Percentiles rank a stretch among this genome's conserved stretches.
phyloP scores from a whole-genome alignment of 2,797 vertebrate genomes.

The Malacoctenus gilli region DNA sequence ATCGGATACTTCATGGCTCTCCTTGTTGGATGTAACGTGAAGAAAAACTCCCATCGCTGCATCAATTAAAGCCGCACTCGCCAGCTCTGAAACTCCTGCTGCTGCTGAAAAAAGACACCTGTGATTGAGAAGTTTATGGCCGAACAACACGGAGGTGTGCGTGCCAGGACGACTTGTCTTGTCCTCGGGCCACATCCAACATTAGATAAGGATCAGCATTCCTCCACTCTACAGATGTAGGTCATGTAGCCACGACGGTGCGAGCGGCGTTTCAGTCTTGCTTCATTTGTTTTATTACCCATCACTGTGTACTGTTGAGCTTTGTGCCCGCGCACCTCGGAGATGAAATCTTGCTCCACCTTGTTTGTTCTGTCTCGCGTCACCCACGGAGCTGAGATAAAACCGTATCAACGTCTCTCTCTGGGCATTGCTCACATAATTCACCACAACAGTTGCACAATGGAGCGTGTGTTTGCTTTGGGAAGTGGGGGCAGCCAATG shows the following conservation, averaged over 20 bases:
- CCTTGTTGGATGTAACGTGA: conserved; percentile 61
- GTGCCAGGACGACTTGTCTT: conserved; percentile 61
- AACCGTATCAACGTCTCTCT: conserved; percentile 43
- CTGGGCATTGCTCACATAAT: neutral
- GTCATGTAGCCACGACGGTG: conserved; percentile 63
- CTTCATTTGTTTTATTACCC: conserved; percentile 66
- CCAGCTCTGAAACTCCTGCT: conserved; percentile 30
- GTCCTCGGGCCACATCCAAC: conserved; percentile 65
- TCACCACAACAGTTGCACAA: conserved; percentile 18
- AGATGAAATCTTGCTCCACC: conserved; percentile 41
- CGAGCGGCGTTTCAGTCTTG: conserved; percentile 49
- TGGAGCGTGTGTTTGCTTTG: conserved; percentile 17
- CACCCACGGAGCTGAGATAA: conserved; percentile 22
- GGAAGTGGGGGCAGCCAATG: neutral
- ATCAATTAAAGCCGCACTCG: conserved; percentile 63
- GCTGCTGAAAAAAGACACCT: conserved; percentile 40
- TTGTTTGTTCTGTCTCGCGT: conserved; percentile 37
- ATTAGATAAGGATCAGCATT: conserved; percentile 74
- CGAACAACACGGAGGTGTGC: conserved; percentile 47
- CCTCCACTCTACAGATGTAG: conserved; percentile 69
- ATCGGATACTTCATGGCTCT: conserved; percentile 65
- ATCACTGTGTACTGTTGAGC: conserved; percentile 47
- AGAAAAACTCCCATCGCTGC: conserved; percentile 57
- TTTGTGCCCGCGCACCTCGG: conserved; percentile 33
- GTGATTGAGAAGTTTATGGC: conserved; percentile 53